Conservation (phyloP, 2,113 vertebrate species). For the Bambusicola thoracicus region DNA sequence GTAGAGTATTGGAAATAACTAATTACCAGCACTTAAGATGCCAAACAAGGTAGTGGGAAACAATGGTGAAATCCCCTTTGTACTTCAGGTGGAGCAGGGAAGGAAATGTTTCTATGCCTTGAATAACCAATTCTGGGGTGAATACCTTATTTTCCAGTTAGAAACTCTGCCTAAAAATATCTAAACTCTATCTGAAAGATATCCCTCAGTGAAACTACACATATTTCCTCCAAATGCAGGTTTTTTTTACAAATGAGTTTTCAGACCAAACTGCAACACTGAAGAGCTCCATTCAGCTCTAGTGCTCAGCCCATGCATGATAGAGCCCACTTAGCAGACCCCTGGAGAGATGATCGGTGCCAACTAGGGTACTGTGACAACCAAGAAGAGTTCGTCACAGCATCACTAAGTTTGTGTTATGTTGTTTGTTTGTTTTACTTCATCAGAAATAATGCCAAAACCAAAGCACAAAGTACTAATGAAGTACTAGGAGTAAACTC, state of each 20-base stretch:
- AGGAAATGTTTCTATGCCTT: not conserved
- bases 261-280: not conserved
- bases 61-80: not conserved
- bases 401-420: not conserved
- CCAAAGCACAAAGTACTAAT: not conserved
- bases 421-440: not conserved
- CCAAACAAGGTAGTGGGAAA: not conserved
- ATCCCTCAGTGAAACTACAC: not conserved
- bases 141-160: not conserved
- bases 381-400: not conserved
- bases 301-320: not conserved
- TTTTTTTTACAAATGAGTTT: not conserved
- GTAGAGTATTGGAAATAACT: not conserved
- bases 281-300: not conserved
- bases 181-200: not conserved
- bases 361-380: not conserved
- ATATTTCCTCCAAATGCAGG: not conserved
- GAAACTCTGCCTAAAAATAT: not conserved
- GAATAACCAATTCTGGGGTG: not conserved
- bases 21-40: not conserved
- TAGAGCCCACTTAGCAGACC: accelerated
- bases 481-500: not conserved
- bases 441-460: not conserved
- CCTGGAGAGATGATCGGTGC: not conserved
- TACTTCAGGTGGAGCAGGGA: not conserved